phyloP scores from a whole-genome alignment of 2,888 invertebrate species.

The Limenitis camilla region DNA sequence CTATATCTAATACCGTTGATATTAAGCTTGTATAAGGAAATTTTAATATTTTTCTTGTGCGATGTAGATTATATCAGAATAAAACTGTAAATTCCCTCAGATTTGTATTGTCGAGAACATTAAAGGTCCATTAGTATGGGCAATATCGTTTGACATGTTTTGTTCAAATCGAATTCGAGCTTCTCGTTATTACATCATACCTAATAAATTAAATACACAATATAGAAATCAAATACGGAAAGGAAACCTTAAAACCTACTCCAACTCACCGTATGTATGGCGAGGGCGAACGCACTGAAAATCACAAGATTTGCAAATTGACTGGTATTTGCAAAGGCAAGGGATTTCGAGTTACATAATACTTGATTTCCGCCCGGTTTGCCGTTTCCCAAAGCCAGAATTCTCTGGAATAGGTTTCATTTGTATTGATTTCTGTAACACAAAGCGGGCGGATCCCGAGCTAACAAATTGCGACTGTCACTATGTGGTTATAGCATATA shows the following conservation, averaged over 20 bases:
- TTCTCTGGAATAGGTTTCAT: constrained; percentile 17
- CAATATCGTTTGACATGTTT: too few relatives aligned
- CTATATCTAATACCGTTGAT: too few relatives aligned
- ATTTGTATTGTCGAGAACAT: too few relatives aligned
- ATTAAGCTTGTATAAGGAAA: too few relatives aligned
- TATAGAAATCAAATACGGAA: too few relatives aligned
- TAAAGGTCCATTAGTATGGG: too few relatives aligned
- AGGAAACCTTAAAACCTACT: constrained; percentile 5
- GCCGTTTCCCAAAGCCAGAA: constrained; percentile 10
- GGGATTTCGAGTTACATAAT: constrained; percentile 15
- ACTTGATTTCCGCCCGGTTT: constrained; percentile 11
- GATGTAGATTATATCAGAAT: too few relatives aligned
- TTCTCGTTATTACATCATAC: too few relatives aligned
- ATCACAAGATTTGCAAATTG: constrained; percentile 18
- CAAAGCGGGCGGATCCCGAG: constrained; percentile 14
- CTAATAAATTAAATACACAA: too few relatives aligned
- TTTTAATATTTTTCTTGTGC: too few relatives aligned
- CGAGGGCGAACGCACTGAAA: constrained; percentile 15
- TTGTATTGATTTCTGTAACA: constrained; percentile 23
- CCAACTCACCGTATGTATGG: neutral
- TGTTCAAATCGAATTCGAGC: too few relatives aligned
- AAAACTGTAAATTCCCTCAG: too few relatives aligned
- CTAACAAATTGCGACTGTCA: constrained; percentile 20
- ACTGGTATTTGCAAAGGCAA: constrained; percentile 14
- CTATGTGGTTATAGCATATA: constrained; percentile 14